Conservation (phyloP, 2,888 invertebrate species). For the Cheilosia grossa region DNA sequence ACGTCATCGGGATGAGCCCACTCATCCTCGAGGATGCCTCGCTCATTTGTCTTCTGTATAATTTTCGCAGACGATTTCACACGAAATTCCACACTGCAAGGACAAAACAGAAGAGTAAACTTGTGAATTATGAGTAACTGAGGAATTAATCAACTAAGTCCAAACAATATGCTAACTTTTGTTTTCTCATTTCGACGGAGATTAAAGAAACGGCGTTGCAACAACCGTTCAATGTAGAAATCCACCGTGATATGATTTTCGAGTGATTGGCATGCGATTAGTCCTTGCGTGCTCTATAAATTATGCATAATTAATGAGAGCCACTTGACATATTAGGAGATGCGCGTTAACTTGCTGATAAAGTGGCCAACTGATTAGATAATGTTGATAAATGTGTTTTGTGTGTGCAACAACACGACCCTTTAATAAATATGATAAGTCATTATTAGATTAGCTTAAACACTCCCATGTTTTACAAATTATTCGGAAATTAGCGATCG, state of each 20-base stretch:
- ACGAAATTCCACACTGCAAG: slow-evolving; percentile 81
- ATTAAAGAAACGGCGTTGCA: slow-evolving; percentile 11
- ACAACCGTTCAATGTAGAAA: slow-evolving; percentile 27
- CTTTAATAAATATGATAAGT: slow-evolving; percentile 29
- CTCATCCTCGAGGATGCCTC: slow-evolving; percentile 78
- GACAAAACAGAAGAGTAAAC: slow-evolving; percentile 8
- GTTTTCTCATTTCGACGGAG: slow-evolving; percentile 54
- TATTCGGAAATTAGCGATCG: too few species aligned
- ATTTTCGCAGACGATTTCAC: slow-evolving; percentile 79
- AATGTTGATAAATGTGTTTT: slow-evolving; percentile 33
- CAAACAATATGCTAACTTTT: slow-evolving; percentile 66
- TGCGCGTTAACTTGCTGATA: slow-evolving; percentile 49
- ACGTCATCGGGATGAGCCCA: slow-evolving; percentile 82
- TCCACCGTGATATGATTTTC: slow-evolving; percentile 52
- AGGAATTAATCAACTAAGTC: background rate
- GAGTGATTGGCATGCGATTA: slow-evolving; percentile 59
- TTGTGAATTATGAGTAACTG: background rate
- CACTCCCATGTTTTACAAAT: too few species aligned
- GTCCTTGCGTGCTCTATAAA: slow-evolving; percentile 49
- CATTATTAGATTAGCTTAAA: slow-evolving; percentile 34
- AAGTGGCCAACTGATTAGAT: slow-evolving; percentile 56
- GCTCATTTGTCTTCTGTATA: slow-evolving; percentile 68
- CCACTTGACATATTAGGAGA: slow-evolving; percentile 59
- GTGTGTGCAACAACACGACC: slow-evolving; percentile 27
- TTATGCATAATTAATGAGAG: slow-evolving; percentile 72